phyloP scores from a whole-genome alignment of 2,797 vertebrate genomes.

The Macroramphosus scolopax region DNA sequence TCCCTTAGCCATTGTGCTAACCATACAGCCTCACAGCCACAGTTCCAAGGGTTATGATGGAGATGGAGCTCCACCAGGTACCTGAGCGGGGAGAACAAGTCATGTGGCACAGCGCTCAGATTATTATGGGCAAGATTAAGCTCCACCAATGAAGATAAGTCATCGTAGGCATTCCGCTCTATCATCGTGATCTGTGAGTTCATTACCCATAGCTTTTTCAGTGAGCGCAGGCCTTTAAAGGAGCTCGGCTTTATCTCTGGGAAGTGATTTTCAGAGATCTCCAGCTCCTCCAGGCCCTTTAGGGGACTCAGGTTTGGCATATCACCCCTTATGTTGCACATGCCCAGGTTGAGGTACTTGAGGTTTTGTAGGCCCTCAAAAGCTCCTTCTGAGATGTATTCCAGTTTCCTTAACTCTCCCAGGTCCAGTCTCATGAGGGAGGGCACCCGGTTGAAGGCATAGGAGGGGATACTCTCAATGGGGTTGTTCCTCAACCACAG shows the following conservation, averaged over 20 bases:
- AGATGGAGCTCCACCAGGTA: constrained; percentile 95
- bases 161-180: constrained; percentile 95
- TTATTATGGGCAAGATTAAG: constrained; percentile 98
- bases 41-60: constrained; percentile 98
- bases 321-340: constrained; percentile 94
- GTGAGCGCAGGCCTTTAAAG: constrained; percentile 88
- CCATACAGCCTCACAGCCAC: constrained; percentile 95
- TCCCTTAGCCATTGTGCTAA: constrained; percentile 93
- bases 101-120: constrained; percentile 92
- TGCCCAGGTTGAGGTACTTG: constrained; percentile 97
- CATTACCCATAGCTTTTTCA: constrained; percentile 98
- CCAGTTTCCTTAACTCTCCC: constrained; percentile 93
- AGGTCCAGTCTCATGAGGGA: constrained; percentile 95
- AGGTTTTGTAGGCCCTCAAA: constrained; percentile 97
- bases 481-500: constrained; percentile 98
- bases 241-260: constrained; percentile 89
- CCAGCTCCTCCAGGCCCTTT: constrained; percentile 92
- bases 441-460: constrained; percentile 97
- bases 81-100: constrained; percentile 90
- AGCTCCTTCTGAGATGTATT: constrained; percentile 97
- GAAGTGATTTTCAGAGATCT: constrained; percentile 96
- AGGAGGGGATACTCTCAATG: constrained; percentile 97
- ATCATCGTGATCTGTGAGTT: constrained; percentile 93
- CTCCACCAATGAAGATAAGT: constrained; percentile 89
- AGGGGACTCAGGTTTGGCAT: constrained; percentile 94